Conservation (phyloP, 1,140 invertebrate genomes). For the Pemphigus obesinymphae region DNA sequence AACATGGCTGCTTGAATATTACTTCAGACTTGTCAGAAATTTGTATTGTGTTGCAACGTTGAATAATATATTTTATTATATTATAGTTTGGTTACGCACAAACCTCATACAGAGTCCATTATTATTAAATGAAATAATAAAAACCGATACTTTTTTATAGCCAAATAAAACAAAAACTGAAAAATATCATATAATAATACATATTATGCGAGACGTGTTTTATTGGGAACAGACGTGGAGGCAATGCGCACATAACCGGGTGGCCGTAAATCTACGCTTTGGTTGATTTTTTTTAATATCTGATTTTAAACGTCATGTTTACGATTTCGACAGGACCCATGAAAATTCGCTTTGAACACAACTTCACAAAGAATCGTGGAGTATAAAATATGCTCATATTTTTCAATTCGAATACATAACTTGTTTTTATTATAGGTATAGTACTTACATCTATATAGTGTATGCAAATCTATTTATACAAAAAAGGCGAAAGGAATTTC, state of each 20-base stretch:
- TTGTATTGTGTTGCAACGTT: conserved; percentile 26
- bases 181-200: not conserved
- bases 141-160: conserved; percentile 32
- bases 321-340: not conserved
- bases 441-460: not conserved
- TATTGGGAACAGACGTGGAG: not conserved
- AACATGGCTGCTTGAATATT: conserved; percentile 12
- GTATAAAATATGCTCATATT: not conserved
- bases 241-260: not conserved
- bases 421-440: not conserved
- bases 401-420: not conserved
- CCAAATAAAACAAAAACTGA: conserved; percentile 35
- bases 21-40: conserved; percentile 31
- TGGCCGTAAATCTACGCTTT: conserved; percentile 33
- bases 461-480: not conserved
- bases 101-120: conserved; percentile 7
- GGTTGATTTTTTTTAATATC: conserved; percentile 24
- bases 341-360: not conserved
- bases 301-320: conserved; percentile 21
- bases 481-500: no score
- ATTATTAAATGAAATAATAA: conserved; percentile 25
- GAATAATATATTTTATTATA: conserved; percentile 9
- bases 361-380: not conserved
- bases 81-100: not conserved
- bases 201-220: not conserved